Percentiles rank a stretch among this genome's conserved stretches.
Evolutionary conservation across 2,888 invertebrate species (phyloP).

Genomic region (Dicranocentrus wangi): DNA sequence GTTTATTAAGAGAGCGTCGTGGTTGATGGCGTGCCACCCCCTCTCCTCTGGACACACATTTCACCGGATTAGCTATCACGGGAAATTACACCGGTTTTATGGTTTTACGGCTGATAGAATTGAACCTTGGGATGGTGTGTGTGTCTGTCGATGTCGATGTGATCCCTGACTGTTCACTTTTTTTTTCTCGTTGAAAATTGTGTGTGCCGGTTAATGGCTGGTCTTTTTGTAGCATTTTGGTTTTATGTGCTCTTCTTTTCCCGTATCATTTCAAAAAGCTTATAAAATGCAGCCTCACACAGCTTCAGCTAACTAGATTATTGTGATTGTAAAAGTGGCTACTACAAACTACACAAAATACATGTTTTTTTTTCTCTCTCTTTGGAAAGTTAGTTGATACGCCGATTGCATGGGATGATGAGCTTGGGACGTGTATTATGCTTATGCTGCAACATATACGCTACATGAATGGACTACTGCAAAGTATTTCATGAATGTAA

Average conservation of each 20-base stretch:
- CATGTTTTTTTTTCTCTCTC: no score
- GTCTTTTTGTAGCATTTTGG: constrained; percentile 8
- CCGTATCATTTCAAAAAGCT: constrained; percentile 15
- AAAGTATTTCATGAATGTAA: constrained; percentile 32
- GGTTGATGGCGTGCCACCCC: constrained; percentile 29
- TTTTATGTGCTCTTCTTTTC: neutral
- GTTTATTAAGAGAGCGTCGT: constrained; percentile 12
- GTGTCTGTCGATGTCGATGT: no score
- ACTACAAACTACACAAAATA: no score
- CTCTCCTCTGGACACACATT: constrained; percentile 55
- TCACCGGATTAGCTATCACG: constrained; percentile 56
- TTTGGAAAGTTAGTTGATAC: no score
- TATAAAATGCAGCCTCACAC: constrained; percentile 34
- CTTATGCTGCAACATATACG: neutral
- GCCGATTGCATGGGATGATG: no score
- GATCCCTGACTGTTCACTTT: no score
- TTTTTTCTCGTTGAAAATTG: no score
- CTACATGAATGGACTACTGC: constrained; percentile 25
- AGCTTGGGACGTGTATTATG: neutral
- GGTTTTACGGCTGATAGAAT: constrained; percentile 52
- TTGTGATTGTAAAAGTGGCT: constrained; percentile 1
- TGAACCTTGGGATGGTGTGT: constrained; percentile 17
- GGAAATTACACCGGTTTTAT: constrained; percentile 58
- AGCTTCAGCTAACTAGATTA: constrained; percentile 1
- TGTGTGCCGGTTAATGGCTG: constrained; percentile 33